Conservation (phyloP, 2,888 invertebrate species). For the Phymatocera aterrima region DNA sequence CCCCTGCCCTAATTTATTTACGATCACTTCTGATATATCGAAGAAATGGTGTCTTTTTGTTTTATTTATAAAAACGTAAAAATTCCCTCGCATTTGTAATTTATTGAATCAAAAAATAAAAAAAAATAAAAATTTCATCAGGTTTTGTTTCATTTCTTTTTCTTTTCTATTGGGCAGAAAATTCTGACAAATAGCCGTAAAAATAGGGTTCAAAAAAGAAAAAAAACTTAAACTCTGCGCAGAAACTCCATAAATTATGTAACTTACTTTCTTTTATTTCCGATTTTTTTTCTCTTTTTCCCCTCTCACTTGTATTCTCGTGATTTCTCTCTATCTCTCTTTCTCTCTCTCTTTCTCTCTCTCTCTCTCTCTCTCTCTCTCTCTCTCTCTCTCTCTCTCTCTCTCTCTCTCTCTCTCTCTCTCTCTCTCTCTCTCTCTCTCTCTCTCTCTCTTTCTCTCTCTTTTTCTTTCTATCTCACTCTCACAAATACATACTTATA, state of each 20-base stretch:
- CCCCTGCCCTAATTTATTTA: not conserved
- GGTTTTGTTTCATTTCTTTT: constrained; percentile 47
- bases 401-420: constrained; percentile 43
- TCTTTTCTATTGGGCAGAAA: constrained; percentile 37
- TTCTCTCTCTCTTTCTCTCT: constrained; percentile 45
- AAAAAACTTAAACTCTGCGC: not conserved
- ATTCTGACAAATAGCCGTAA: not conserved
- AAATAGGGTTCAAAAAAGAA: not conserved
- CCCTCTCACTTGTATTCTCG: constrained; percentile 40
- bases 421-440: constrained; percentile 36
- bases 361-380: constrained; percentile 18
- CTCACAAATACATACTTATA: constrained; percentile 69
- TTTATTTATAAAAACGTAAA: constrained; percentile 16
- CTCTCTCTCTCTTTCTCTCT: constrained; percentile 44
- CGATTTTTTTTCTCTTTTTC: too few species aligned
- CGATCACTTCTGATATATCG: constrained; percentile 30
- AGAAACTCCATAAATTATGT: constrained; percentile 26
- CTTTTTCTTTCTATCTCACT: constrained; percentile 16
- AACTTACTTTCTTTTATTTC: constrained; percentile 6
- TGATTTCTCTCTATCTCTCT: constrained; percentile 41
- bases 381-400: constrained; percentile 35
- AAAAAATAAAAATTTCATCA: constrained; percentile 36
- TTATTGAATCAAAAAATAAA: constrained; percentile 22
- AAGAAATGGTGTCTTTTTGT: constrained; percentile 24
- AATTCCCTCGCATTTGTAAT: constrained; percentile 38